phyloP scores from a whole-genome alignment of 2,113 vertebrate species.

The Oxyura jamaicensis region DNA sequence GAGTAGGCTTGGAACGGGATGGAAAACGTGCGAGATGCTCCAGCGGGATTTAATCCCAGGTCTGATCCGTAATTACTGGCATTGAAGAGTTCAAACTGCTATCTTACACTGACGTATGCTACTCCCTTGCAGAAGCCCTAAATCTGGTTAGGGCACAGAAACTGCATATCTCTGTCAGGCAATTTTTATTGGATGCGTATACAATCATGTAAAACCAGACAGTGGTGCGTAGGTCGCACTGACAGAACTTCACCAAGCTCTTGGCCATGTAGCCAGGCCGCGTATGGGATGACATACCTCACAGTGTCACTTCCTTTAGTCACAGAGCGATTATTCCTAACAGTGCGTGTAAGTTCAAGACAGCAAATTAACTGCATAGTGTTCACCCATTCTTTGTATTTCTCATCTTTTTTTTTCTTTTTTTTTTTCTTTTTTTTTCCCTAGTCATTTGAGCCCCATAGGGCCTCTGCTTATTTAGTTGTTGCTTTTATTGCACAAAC shows the following conservation, averaged over 20 bases:
- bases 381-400: not conserved
- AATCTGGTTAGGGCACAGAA: rapidly evolving
- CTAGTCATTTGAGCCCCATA: not conserved
- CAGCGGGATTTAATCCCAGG: not conserved
- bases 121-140: not conserved
- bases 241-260: not conserved
- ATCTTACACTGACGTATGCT: rapidly evolving
- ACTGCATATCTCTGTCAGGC: not conserved
- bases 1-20: not conserved
- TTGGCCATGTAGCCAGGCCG: rapidly evolving
- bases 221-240: not conserved
- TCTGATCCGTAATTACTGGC: not conserved
- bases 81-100: not conserved
- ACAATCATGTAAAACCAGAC: not conserved
- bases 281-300: not conserved
- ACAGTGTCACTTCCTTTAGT: not conserved
- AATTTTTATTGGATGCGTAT: not conserved
- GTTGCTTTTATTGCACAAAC: not conserved
- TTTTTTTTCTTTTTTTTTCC: not conserved
- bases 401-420: not conserved
- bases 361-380: not conserved
- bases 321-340: not conserved
- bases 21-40: not conserved
- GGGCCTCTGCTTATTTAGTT: not conserved
- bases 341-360: not conserved